These are phyloP conservation scores for Notarius lentiginosus DNA, from an alignment of 2,113 vertebrate species.

Conservation along the genomic window DNA sequence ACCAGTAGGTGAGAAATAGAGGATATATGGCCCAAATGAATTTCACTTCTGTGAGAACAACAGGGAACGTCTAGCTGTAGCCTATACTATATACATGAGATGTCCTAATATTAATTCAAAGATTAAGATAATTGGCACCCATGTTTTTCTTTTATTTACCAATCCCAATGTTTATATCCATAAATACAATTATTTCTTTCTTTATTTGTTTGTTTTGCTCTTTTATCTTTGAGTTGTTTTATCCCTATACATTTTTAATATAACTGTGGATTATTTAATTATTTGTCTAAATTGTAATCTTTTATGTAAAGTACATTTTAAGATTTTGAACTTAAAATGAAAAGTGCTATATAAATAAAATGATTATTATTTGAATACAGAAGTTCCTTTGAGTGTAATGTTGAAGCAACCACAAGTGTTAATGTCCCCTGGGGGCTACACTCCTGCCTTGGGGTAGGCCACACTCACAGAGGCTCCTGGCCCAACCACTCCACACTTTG, in stretches of 20 bases:
- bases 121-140: background rate
- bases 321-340: background rate
- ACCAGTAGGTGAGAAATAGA: conserved; percentile 24
- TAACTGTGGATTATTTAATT: background rate
- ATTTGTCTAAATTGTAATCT: background rate
- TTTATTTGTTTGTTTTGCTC: background rate
- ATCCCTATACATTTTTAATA: background rate
- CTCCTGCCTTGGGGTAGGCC: conserved; percentile 47
- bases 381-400: conserved; percentile 5
- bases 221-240: background rate
- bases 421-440: conserved; percentile 25
- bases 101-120: background rate
- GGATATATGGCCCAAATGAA: background rate
- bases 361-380: background rate
- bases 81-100: background rate
- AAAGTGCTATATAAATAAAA: background rate
- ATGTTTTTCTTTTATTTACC: background rate
- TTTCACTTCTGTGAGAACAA: conserved; percentile 17
- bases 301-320: background rate
- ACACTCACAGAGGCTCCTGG: conserved; percentile 53
- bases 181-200: background rate
- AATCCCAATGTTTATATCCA: background rate
- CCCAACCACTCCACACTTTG: conserved; percentile 59
- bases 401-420: conserved; percentile 20
- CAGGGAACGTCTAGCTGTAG: background rate